Evolutionary conservation across 2,888 invertebrate species (phyloP).

Genomic region (Morpho deidamia): DNA sequence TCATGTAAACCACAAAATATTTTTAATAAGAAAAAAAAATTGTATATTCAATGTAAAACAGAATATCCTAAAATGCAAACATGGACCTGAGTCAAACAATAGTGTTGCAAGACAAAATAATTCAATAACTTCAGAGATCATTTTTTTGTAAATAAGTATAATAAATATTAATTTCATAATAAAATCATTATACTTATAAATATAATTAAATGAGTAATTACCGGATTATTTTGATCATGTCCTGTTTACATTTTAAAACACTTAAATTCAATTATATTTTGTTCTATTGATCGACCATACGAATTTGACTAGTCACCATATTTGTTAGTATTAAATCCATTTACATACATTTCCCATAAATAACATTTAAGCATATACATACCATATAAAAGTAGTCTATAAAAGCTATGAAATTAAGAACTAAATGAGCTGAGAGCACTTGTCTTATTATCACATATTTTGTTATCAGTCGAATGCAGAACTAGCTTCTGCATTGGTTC

Average conservation of each 20-base stretch:
- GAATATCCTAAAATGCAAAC: no score
- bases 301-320: constrained; percentile 29
- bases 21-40: background rate
- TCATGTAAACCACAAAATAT: constrained; percentile 7
- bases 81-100: background rate
- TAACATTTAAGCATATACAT: constrained; percentile 47
- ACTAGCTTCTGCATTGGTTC: constrained; percentile 75
- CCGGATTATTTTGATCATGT: no score
- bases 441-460: constrained; percentile 74
- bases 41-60: no score
- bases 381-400: constrained; percentile 54
- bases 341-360: constrained; percentile 24
- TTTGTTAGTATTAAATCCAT: constrained; percentile 16
- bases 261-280: background rate
- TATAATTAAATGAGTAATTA: no score
- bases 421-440: constrained; percentile 73
- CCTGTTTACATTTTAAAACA: no score
- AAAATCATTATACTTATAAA: no score
- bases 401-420: constrained; percentile 61
- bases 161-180: no score
- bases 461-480: constrained; percentile 76
- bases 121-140: no score
- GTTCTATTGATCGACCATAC: constrained; percentile 15
- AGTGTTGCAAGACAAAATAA: no score
- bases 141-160: no score